phyloP scores from a whole-genome alignment of 1,140 invertebrate species.

The Metaphire vulgaris region DNA sequence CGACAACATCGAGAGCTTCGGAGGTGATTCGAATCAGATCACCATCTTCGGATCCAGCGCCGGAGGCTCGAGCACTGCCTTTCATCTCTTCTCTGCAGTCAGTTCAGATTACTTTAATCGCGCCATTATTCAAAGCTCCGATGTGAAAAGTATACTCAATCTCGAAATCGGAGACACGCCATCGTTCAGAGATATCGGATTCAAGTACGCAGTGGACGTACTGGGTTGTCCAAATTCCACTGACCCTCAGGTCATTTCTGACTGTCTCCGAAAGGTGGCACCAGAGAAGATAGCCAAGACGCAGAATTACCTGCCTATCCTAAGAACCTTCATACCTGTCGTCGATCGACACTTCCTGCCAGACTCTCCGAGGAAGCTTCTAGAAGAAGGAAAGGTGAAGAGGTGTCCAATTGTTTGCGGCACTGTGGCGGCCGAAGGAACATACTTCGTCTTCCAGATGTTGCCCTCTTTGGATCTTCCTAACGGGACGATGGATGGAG shows the following conservation, averaged over 20 bases:
- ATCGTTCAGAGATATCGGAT: constrained; percentile 27
- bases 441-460: constrained; percentile 88
- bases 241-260: constrained; percentile 54
- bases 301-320: constrained; percentile 58
- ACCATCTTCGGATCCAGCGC: neutral
- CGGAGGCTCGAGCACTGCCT: constrained; percentile 74
- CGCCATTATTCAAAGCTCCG: constrained; percentile 46
- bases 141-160: too few relatives aligned
- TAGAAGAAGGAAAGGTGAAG: constrained; percentile 80
- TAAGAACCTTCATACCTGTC: constrained; percentile 67
- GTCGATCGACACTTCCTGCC: constrained; percentile 78
- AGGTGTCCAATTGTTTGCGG: constrained; percentile 89
- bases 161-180: constrained; percentile 42
- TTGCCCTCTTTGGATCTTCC: constrained; percentile 34
- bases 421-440: constrained; percentile 80
- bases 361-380: constrained; percentile 65
- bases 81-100: constrained; percentile 33
- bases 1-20: constrained; percentile 8
- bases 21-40: neutral
- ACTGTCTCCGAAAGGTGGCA: constrained; percentile 65
- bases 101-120: constrained; percentile 38
- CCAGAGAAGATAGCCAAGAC: constrained; percentile 70
- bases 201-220: neutral
- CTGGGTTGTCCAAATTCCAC: constrained; percentile 36
- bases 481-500: constrained; percentile 56